Evolutionary conservation across 2,797 vertebrate genomes (phyloP).

Genomic region (Cirrhinus molitorella): DNA sequence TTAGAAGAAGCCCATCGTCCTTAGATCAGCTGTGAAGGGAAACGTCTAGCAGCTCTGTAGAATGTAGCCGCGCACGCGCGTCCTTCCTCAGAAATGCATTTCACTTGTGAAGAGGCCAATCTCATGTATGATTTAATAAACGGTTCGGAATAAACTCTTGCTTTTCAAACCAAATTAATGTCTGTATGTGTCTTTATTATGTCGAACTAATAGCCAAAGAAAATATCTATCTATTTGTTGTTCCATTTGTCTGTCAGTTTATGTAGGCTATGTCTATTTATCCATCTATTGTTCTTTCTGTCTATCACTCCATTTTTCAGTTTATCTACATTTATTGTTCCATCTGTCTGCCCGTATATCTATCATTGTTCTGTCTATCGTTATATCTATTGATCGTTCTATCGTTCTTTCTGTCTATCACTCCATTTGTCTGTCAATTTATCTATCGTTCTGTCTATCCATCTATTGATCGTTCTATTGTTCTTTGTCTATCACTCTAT

Average conservation of each 20-base stretch:
- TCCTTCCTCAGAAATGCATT: constrained; percentile 42
- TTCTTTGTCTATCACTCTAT: no score
- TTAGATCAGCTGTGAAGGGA: constrained; percentile 9
- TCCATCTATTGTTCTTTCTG: no score
- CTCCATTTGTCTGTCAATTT: not conserved
- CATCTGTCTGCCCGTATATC: no score
- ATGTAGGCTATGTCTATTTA: no score
- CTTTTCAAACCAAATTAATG: constrained; percentile 70
- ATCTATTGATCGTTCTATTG: not conserved
- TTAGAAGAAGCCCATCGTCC: not conserved
- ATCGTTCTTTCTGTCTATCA: not conserved
- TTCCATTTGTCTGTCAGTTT: no score
- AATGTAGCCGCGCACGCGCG: constrained; percentile 34
- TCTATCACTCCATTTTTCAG: no score
- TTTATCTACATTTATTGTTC: no score
- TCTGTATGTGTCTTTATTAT: constrained; percentile 6
- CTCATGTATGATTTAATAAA: constrained; percentile 71
- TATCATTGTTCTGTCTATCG: no score
- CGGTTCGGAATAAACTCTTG: constrained; percentile 73
- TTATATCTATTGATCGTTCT: no score
- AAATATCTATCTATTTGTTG: not conserved
- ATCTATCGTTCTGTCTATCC: not conserved
- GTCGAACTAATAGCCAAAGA: no score
- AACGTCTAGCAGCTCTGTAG: constrained; percentile 2
- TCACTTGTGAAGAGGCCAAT: constrained; percentile 64